Evolutionary conservation across 1,140 invertebrate species (phyloP).

Genomic region (Drosophila erecta): DNA sequence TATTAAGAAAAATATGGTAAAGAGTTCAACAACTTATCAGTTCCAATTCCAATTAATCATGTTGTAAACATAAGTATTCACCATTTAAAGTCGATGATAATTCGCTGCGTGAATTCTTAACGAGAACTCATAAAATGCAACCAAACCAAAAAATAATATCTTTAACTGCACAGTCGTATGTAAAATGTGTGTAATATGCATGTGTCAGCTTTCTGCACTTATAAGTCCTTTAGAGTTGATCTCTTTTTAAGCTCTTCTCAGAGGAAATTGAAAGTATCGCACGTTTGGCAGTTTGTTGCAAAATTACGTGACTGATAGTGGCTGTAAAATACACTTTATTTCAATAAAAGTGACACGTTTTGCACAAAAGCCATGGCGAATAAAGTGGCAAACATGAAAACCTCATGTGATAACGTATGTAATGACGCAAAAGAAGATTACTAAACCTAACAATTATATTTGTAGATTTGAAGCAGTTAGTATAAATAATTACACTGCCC

Average conservation of each 20-base stretch:
- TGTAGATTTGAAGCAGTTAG: too few species aligned
- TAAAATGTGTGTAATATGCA: conserved; percentile 3
- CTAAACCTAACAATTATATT: not conserved
- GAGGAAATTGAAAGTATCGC: conserved; percentile 43
- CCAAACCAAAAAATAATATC: conserved; percentile 24
- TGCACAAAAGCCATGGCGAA: conserved; percentile 1
- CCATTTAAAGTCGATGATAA: conserved; percentile 37
- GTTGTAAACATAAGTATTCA: too few species aligned
- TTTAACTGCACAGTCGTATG: conserved; percentile 24
- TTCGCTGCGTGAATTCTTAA: conserved; percentile 41
- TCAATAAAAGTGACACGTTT: conserved; percentile 30
- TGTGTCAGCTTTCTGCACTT: conserved; percentile 10
- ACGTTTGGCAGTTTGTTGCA: conserved; percentile 64
- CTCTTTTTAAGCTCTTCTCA: conserved; percentile 3
- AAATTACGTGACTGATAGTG: conserved; percentile 68
- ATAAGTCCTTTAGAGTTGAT: conserved; percentile 1
- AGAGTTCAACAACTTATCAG: too few species aligned
- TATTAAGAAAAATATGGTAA: too few species aligned
- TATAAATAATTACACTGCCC: not conserved
- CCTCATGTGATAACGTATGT: not conserved
- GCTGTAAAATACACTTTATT: conserved; percentile 3
- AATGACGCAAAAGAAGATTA: not conserved
- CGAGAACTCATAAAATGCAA: conserved; percentile 42
- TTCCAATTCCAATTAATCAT: too few species aligned
- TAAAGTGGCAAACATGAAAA: not conserved